These are phyloP conservation scores for Stomorhina lunata DNA, from an alignment of 2,888 invertebrate species.

Conservation along the genomic window DNA sequence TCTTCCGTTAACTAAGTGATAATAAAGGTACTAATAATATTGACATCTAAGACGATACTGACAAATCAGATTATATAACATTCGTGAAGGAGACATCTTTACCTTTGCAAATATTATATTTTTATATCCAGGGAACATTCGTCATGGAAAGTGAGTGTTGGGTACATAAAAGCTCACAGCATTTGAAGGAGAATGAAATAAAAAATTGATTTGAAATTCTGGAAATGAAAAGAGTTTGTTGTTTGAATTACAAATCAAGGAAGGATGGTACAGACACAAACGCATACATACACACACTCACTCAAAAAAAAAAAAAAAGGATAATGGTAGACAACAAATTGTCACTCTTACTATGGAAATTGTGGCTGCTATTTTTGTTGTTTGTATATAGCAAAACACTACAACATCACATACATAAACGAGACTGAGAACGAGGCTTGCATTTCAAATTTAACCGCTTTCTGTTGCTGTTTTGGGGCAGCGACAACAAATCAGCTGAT, in stretches of 20 bases:
- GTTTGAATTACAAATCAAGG: constrained; percentile 64
- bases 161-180: too few relatives aligned
- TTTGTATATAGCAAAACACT: constrained; percentile 39
- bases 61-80: too few relatives aligned
- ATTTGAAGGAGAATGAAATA: constrained; percentile 13
- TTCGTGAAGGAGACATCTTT: too few relatives aligned
- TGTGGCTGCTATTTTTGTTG: constrained; percentile 43
- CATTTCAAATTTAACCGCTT: constrained; percentile 74
- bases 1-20: too few relatives aligned
- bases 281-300: background rate
- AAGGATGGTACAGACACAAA: constrained; percentile 41
- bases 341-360: constrained; percentile 59
- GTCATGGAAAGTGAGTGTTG: too few relatives aligned
- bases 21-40: too few relatives aligned
- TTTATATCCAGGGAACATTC: too few relatives aligned
- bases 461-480: constrained; percentile 40
- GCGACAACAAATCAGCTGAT: constrained; percentile 65
- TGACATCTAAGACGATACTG: too few relatives aligned
- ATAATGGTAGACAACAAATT: constrained; percentile 52
- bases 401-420: constrained; percentile 12
- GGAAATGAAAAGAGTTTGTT: constrained; percentile 63
- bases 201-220: constrained; percentile 64
- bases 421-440: constrained; percentile 74
- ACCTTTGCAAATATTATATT: too few relatives aligned
- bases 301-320: constrained; percentile 3